Conservation (phyloP, 1,140 invertebrate species). For the Muscidifurax raptorellus region DNA sequence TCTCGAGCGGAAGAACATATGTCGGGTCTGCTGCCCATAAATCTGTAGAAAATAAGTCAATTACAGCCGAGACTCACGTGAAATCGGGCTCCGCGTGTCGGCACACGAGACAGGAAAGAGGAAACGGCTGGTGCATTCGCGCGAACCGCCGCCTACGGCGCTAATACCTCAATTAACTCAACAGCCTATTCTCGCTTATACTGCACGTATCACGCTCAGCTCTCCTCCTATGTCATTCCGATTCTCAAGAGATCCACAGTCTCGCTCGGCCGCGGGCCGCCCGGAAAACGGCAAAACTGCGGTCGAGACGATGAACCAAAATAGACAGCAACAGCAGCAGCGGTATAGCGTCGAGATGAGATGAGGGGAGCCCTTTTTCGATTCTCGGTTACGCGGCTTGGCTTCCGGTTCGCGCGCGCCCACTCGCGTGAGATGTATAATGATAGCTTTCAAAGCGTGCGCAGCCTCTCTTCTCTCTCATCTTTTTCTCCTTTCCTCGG, state of each 20-base stretch:
- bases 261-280: not conserved
- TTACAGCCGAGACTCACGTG: not conserved
- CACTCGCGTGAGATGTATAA: conserved; percentile 46
- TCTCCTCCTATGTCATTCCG: not conserved
- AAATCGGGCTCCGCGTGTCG: not conserved
- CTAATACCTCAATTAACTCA: conserved; percentile 44
- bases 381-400: conserved; percentile 48
- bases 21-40: not conserved
- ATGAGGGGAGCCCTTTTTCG: not conserved
- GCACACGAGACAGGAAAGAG: conserved; percentile 6
- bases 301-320: conserved; percentile 1
- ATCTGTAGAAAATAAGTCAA: conserved; percentile 50
- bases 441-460: conserved; percentile 29
- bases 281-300: not conserved
- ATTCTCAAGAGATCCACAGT: not conserved
- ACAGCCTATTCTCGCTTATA: not conserved
- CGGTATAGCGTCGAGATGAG: not conserved
- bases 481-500: not conserved
- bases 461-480: conserved; percentile 1
- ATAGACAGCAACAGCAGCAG: not conserved
- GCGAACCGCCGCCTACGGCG: conserved; percentile 16
- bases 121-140: conserved; percentile 11
- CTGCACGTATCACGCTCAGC: not conserved
- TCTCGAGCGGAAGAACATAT: not conserved
- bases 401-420: conserved; percentile 45